phyloP scores from a whole-genome alignment of 2,888 invertebrate genomes.

The Salticus scenicus region DNA sequence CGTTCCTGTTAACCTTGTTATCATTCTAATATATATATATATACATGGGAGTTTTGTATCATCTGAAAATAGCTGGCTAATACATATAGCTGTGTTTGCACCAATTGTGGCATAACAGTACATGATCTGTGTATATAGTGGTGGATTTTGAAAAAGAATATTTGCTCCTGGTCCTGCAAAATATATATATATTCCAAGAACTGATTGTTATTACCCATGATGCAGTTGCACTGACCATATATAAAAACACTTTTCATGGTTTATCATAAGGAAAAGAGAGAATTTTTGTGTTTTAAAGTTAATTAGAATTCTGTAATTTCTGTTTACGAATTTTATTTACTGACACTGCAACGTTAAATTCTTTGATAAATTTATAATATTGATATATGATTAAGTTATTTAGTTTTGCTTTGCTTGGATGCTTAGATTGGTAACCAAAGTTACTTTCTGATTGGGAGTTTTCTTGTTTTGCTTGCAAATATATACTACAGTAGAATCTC shows the following conservation, averaged over 20 bases:
- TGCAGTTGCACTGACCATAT: conserved; percentile 45
- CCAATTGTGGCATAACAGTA: conserved; percentile 57
- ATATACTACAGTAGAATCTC: too few species aligned
- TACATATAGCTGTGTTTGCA: conserved; percentile 59
- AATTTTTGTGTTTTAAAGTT: conserved; percentile 61
- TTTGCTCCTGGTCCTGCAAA: conserved; percentile 29
- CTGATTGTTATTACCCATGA: conserved; percentile 59
- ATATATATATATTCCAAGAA: conserved; percentile 57
- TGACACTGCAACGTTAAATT: conserved; percentile 29
- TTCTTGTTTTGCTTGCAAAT: conserved; percentile 49
- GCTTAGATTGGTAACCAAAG: conserved; percentile 40
- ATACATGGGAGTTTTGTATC: conserved; percentile 65
- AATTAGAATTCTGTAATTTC: conserved; percentile 41
- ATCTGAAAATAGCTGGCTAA: conserved; percentile 45
- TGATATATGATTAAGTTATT: conserved; percentile 64
- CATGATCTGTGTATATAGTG: conserved; percentile 54
- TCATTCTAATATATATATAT: conserved; percentile 60
- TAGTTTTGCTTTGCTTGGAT: conserved; percentile 48
- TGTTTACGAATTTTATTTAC: conserved; percentile 40
- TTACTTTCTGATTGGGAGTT: conserved; percentile 45
- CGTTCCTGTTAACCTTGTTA: conserved; percentile 65
- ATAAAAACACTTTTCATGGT: conserved; percentile 24
- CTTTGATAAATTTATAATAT: conserved; percentile 43
- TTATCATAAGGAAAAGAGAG: conserved; percentile 24
- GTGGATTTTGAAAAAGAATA: too few species aligned